Evolutionary conservation across 64 coral and sea anemone species (phyloP), one percentile per base, ranked within the genome.

Genomic region (Acropora tenuis): DNA sequence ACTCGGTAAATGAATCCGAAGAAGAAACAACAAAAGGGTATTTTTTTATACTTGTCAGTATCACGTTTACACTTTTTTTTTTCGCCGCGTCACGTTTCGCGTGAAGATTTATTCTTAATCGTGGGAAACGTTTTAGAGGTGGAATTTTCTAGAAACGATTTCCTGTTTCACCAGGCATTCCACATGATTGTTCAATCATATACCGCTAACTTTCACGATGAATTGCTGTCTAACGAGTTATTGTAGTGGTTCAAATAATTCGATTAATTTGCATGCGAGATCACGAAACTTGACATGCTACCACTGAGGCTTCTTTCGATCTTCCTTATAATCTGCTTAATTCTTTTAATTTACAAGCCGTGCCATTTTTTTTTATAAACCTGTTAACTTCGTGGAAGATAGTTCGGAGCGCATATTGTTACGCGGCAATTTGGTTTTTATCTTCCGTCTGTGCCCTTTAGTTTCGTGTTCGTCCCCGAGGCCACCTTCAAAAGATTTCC

Each of bases 131-230:
- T 8, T n/a, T 3, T 16, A 46, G 2, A 2, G 80, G 7, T 45
- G 5, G 58, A 83, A 68, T 16, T 41, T 66, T 83, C 80, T 15
- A n/a, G 80, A 47, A 67, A 5, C 42, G 15, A 83, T 83, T 40
- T 83, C 42, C 9, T 41, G 18, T 66, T 83, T 66, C 6, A n/a
- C 67, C 13, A 7, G 5, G 4, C 42, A 63, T 17, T 60, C 18
- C 2, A 83, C 65, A 83, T 67, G 43, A 61, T 57, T 45, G 16
- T 66, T 59, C 9, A 5, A 5, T 46, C 42, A 43, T 1, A 46
- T 40, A 6, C 30, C 30, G n/a, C 6, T 41, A 47, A 7, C 10
- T 4, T 6, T 67, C 10, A 45, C 43, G 59, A 66, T 46, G 12
- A 67, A 83, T 83, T 16, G 43, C 59, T 80, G 19, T 80, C 50